Percentiles rank a stretch among this genome's conserved stretches.
Conservation (phyloP, 2,797 vertebrate genomes). For the Sparus aurata region DNA sequence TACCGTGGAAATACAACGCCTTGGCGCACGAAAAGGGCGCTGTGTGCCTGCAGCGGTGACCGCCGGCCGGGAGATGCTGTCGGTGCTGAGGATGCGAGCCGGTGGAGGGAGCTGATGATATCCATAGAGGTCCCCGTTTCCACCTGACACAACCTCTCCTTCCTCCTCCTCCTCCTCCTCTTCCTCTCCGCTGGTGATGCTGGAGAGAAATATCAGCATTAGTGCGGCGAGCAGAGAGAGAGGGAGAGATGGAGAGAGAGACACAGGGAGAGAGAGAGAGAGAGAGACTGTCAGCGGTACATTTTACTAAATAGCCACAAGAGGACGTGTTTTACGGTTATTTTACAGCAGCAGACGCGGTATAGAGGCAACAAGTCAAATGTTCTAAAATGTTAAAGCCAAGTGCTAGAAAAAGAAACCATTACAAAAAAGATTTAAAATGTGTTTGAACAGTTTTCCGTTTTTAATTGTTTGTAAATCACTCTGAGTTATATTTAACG, state of each 20-base stretch:
- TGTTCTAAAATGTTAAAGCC: background rate
- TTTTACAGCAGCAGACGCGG: background rate
- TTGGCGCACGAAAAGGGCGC: slow-evolving; percentile 36
- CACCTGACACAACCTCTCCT: slow-evolving; percentile 79
- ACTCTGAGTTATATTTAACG: background rate
- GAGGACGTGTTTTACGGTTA: slow-evolving; percentile 22
- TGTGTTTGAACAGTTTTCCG: background rate
- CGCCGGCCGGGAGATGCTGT: slow-evolving; percentile 61
- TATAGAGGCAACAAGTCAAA: background rate
- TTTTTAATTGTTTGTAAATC: too few relatives aligned
- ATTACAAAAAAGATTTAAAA: too few relatives aligned
- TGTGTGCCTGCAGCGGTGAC: slow-evolving; percentile 54
- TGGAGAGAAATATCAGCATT: slow-evolving; percentile 81
- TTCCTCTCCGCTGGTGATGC: slow-evolving; percentile 75
- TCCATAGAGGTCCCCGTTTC: slow-evolving; percentile 78
- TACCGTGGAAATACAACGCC: slow-evolving; percentile 28
- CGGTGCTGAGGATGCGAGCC: slow-evolving; percentile 63
- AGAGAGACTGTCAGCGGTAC: background rate
- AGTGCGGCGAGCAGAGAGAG: slow-evolving; percentile 66
- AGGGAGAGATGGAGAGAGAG: background rate
- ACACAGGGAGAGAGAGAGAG: slow-evolving; percentile 4
- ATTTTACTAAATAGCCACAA: slow-evolving; percentile 22
- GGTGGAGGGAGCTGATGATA: slow-evolving; percentile 68
- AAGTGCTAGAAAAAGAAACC: background rate
- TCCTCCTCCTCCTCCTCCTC: slow-evolving; percentile 72